Percentiles rank a stretch among this genome's conserved stretches.
phyloP scores from a whole-genome alignment of 1,140 invertebrate species.

The Sinonovacula constricta region DNA sequence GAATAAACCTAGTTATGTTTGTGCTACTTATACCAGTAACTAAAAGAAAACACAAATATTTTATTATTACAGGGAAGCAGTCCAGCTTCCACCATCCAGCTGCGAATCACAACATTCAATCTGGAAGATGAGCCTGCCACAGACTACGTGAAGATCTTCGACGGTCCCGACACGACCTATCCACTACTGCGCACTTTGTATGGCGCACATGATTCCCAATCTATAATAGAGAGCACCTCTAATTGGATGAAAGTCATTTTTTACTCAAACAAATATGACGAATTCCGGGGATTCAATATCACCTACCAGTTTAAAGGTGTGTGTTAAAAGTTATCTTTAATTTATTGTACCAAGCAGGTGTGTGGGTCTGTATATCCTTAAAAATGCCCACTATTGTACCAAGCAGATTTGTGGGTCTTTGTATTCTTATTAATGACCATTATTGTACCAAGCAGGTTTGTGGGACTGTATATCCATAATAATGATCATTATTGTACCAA shows the following conservation, averaged over 20 bases:
- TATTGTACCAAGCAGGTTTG: too few relatives aligned
- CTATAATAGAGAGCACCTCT: slow-evolving; percentile 52
- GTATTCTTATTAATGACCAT: background rate
- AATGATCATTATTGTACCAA: too few relatives aligned
- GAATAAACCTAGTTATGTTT: too few relatives aligned
- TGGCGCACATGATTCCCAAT: slow-evolving; percentile 43
- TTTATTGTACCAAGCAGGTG: background rate
- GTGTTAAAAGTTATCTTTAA: background rate
- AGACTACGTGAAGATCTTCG: slow-evolving; percentile 61
- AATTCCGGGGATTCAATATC: slow-evolving; percentile 61
- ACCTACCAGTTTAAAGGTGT: slow-evolving; percentile 69
- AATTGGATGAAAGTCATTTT: slow-evolving; percentile 61
- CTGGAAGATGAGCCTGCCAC: slow-evolving; percentile 51
- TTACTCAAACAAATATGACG: slow-evolving; percentile 42
- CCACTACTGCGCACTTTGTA: slow-evolving; percentile 56
- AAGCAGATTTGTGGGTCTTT: too few relatives aligned
- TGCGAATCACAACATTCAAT: slow-evolving; percentile 56
- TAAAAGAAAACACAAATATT: too few relatives aligned
- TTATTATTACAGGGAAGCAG: slow-evolving; percentile 11
- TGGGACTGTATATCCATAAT: too few relatives aligned
- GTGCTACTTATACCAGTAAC: too few relatives aligned
- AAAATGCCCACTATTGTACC: background rate
- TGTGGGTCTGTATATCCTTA: background rate
- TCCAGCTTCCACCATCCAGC: slow-evolving; percentile 52
- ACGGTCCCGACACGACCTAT: slow-evolving; percentile 54